A percentile compares a stretch with the other conserved stretches of the same genome.
These are phyloP conservation scores for Lepetodrilus schrolli DNA, from an alignment of 2,888 invertebrate species.

Conservation along the genomic window DNA sequence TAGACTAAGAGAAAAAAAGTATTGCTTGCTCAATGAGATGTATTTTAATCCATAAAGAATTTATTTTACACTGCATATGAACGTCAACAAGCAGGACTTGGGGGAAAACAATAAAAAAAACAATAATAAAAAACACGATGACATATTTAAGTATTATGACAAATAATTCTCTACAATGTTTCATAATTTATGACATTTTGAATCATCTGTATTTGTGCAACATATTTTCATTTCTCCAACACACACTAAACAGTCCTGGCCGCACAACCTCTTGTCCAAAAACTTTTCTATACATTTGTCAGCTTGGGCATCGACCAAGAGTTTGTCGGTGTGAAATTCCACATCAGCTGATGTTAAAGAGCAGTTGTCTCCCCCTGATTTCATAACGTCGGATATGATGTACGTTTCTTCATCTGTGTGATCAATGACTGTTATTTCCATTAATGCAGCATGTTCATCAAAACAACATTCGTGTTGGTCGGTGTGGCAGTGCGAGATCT, in stretches of 20 bases:
- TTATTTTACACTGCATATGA: no score
- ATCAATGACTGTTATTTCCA: conserved; percentile 35
- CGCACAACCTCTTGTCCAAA: conserved; percentile 37
- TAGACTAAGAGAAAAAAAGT: no score
- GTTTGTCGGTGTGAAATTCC: conserved; percentile 46
- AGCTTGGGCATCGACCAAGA: conserved; percentile 44
- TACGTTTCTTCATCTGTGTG: conserved; percentile 33
- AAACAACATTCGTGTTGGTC: conserved; percentile 43
- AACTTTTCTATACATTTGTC: conserved; percentile 40
- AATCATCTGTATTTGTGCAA: no score
- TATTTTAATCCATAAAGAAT: no score
- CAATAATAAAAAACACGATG: no score
- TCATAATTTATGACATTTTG: no score
- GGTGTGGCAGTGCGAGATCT: background rate
- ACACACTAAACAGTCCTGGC: conserved; percentile 37
- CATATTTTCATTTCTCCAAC: conserved; percentile 43
- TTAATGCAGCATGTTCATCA: conserved; percentile 31
- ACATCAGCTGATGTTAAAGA: conserved; percentile 41
- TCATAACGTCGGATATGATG: conserved; percentile 42
- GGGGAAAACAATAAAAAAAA: no score
- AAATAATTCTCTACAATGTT: no score
- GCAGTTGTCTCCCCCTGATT: conserved; percentile 51
- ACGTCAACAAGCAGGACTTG: no score
- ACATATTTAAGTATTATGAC: no score
- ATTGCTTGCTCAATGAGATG: no score